phyloP scores from a whole-genome alignment of 1,140 invertebrate species.

The Heliconius hermathena region DNA sequence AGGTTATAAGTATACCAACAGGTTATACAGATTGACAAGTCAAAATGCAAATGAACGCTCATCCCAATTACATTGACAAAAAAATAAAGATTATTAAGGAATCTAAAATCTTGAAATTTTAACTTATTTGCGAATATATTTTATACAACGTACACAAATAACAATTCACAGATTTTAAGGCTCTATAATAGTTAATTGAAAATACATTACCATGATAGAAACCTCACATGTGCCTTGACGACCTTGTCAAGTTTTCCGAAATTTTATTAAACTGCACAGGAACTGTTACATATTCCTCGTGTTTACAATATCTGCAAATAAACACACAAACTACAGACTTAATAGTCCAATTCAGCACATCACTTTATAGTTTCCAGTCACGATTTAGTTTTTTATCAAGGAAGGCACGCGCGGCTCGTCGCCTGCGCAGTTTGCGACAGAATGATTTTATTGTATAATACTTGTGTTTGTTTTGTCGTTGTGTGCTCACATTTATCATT shows the following conservation, averaged over 20 bases:
- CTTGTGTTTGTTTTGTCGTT: constrained; percentile 11
- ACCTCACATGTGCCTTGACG: neutral
- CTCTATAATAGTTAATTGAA: neutral
- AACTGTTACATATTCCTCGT: neutral
- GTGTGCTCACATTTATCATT: constrained; percentile 23
- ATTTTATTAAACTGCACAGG: neutral
- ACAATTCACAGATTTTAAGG: neutral
- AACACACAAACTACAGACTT: neutral
- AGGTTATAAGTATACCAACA: neutral
- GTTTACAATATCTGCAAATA: neutral
- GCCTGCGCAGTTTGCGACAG: constrained; percentile 36
- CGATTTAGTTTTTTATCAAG: constrained; percentile 31
- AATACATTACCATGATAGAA: neutral
- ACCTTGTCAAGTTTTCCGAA: neutral
- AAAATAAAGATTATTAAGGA: neutral
- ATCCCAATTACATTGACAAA: neutral
- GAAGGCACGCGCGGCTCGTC: constrained; percentile 28
- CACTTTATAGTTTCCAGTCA: constrained; percentile 24
- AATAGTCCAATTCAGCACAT: neutral
- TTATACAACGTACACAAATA: no score
- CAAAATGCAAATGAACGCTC: neutral
- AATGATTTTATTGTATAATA: constrained; percentile 35
- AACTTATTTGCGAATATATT: no score
- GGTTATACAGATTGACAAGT: neutral
- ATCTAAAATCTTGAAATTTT: neutral